Conservation (phyloP, 2,113 vertebrate genomes). For the Notarius lentiginosus region DNA sequence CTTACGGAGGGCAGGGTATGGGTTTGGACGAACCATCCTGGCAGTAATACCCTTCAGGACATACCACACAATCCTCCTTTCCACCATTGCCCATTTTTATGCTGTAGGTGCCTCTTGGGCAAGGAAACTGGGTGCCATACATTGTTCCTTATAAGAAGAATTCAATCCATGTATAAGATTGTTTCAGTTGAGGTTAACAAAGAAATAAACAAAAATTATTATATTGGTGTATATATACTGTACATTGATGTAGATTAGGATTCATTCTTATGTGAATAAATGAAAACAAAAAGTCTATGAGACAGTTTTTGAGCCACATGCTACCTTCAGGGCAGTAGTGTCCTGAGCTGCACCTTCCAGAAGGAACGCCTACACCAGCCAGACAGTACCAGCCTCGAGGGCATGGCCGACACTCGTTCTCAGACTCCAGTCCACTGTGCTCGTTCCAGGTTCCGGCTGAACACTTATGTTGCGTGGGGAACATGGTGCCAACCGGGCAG, state of each 20-base stretch:
- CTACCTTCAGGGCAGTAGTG: constrained; percentile 83
- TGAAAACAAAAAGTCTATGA: not conserved
- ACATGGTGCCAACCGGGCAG: constrained; percentile 82
- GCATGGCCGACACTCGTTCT: constrained; percentile 72
- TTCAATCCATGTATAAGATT: not conserved
- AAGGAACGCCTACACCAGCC: constrained; percentile 71
- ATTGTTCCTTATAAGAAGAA: constrained; percentile 65
- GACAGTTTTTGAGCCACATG: not conserved
- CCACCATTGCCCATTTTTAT: constrained; percentile 73
- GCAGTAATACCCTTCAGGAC: constrained; percentile 83
- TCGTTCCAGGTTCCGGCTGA: constrained; percentile 84
- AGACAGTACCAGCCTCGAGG: constrained; percentile 82
- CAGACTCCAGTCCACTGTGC: constrained; percentile 66
- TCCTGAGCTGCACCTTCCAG: constrained; percentile 80
- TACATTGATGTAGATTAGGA: not conserved
- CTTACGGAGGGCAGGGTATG: constrained; percentile 79
- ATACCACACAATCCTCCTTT: constrained; percentile 75
- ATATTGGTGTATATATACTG: not conserved
- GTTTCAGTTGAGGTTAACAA: not conserved
- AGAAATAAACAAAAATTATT: not conserved
- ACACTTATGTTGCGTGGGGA: constrained; percentile 80
- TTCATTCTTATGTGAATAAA: not conserved
- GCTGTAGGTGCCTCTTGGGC: constrained; percentile 79
- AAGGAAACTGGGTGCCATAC: constrained; percentile 80
- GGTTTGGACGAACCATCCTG: constrained; percentile 80